These are phyloP conservation scores for Oxytorus armatus DNA, from an alignment of 2,888 invertebrate genomes.

Conservation along the genomic window DNA sequence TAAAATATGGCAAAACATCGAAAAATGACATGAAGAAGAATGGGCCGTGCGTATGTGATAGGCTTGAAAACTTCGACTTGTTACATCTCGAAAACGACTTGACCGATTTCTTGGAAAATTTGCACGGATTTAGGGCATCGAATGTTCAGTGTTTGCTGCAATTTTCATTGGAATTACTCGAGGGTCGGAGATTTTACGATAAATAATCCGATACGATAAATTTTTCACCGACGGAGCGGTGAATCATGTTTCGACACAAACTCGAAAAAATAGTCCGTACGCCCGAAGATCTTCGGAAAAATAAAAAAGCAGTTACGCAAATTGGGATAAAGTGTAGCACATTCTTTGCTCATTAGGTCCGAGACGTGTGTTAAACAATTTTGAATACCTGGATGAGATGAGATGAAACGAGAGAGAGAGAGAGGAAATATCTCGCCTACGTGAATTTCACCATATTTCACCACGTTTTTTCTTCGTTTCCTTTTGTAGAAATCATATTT, in stretches of 20 bases:
- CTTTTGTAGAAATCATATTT: slow-evolving; percentile 60
- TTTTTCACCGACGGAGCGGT: background rate
- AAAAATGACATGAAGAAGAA: no score
- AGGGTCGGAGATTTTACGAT: slow-evolving; percentile 7
- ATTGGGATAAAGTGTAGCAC: slow-evolving; percentile 75
- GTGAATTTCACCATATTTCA: slow-evolving; percentile 32
- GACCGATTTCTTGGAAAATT: no score
- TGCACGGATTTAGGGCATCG: no score
- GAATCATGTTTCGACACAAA: slow-evolving; percentile 15
- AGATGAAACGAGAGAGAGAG: slow-evolving; percentile 19
- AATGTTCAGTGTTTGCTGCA: no score
- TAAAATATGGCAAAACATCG: no score
- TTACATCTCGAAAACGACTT: no score
- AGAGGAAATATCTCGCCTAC: background rate
- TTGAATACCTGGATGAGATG: slow-evolving; percentile 53
- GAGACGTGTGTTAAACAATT: slow-evolving; percentile 60
- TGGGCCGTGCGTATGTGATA: no score
- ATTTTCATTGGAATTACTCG: background rate
- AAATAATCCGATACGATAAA: slow-evolving; percentile 18
- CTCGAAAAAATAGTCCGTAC: slow-evolving; percentile 10
- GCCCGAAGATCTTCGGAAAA: background rate
- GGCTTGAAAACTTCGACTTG: no score
- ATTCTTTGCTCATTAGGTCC: slow-evolving; percentile 54
- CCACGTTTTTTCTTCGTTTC: slow-evolving; percentile 52
- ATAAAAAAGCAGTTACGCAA: slow-evolving; percentile 73